Percentiles rank a stretch among this genome's conserved stretches.
Conservation (phyloP, 1,140 invertebrate genomes). For the Drosophila repletoides region DNA sequence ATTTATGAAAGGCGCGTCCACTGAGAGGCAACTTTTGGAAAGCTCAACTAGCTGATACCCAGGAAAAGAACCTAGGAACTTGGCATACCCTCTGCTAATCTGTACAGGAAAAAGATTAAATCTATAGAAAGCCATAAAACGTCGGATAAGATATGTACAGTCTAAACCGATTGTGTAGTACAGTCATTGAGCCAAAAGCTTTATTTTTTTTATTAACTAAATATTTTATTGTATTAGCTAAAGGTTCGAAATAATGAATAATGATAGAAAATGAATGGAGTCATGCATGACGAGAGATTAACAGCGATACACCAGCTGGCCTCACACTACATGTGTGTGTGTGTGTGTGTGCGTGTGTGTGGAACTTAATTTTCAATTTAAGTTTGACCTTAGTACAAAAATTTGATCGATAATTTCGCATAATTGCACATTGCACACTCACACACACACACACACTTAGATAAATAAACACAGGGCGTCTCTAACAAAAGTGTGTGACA, state of each 20-base stretch:
- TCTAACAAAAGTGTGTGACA: conserved; percentile 49
- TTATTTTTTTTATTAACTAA: not conserved
- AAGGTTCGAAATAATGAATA: not conserved
- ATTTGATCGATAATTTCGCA: conserved; percentile 82
- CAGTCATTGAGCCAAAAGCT: not conserved
- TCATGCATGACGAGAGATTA: conserved; percentile 44
- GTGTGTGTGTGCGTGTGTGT: too few species aligned
- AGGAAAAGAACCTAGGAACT: too few species aligned
- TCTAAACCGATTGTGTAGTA: too few species aligned
- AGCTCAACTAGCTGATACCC: too few species aligned
- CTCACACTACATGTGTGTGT: too few species aligned
- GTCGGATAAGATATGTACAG: too few species aligned
- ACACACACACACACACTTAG: conserved; percentile 15
- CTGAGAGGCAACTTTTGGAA: too few species aligned
- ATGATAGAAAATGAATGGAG: conserved; percentile 6
- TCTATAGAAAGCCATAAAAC: too few species aligned
- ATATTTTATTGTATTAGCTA: too few species aligned
- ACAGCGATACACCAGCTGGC: conserved; percentile 45
- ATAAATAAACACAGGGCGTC: conserved; percentile 5
- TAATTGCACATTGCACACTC: conserved; percentile 57
- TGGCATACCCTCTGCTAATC: too few species aligned
- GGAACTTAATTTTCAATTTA: conserved; percentile 70
- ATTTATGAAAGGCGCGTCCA: too few species aligned
- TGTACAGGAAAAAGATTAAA: too few species aligned
- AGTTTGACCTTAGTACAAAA: conserved; percentile 72